These are phyloP conservation scores for Lerista edwardsae DNA, from an alignment of 2,797 vertebrate genomes.

Conservation along the genomic window DNA sequence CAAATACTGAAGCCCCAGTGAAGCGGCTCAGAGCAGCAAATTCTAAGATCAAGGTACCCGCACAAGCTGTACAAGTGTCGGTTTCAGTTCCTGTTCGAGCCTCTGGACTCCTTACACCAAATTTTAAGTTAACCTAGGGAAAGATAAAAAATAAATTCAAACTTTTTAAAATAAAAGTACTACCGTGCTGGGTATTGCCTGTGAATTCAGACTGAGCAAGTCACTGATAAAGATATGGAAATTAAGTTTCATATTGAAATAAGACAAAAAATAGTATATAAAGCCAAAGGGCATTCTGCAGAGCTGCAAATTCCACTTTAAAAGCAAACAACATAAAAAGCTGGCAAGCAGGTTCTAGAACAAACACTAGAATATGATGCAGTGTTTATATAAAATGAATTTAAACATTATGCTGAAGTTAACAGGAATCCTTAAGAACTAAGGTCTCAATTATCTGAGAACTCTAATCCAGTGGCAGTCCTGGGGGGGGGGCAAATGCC, in stretches of 20 bases:
- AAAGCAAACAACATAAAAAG: neutral
- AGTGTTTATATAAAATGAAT: neutral
- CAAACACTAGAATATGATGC: neutral
- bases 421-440: neutral
- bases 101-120: constrained; percentile 92
- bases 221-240: neutral
- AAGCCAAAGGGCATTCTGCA: too few relatives aligned
- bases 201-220: neutral
- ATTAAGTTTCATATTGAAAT: neutral
- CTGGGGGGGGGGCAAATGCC: too few relatives aligned
- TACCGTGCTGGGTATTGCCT: neutral
- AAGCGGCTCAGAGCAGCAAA: constrained; percentile 98
- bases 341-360: neutral
- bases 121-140: constrained; percentile 92
- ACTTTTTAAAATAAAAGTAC: too few relatives aligned
- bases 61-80: constrained; percentile 97
- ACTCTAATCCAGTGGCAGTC: too few relatives aligned
- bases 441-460: neutral
- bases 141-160: neutral
- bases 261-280: neutral
- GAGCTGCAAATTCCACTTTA: neutral
- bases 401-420: neutral
- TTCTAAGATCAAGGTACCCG: constrained; percentile 96
- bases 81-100: constrained; percentile 96
- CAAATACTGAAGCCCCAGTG: constrained; percentile 94